Percentiles rank a stretch among this genome's conserved stretches.
Evolutionary conservation across 2,888 invertebrate species (phyloP).

Genomic region (Zelleria hepariella): DNA sequence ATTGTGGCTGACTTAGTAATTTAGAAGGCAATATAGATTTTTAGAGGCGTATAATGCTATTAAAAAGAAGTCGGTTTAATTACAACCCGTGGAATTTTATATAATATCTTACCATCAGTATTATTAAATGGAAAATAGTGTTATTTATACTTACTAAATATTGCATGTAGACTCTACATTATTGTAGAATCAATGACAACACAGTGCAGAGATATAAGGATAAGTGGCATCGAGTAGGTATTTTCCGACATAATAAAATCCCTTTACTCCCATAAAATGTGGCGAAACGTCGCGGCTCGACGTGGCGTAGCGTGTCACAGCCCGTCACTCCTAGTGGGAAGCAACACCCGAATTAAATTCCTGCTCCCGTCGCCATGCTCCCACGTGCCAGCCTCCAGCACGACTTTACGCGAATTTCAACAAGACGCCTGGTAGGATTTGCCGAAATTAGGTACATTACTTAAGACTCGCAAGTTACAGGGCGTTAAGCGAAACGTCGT

Average conservation of each 20-base stretch:
- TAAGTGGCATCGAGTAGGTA: background rate
- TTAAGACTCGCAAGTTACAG: constrained; percentile 9
- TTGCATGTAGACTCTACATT: background rate
- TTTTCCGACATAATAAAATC: constrained; percentile 32
- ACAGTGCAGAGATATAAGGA: background rate
- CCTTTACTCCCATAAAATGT: constrained; percentile 38
- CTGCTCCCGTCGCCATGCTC: constrained; percentile 36
- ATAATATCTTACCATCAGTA: no score
- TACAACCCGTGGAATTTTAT: no score
- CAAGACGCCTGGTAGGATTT: constrained; percentile 30
- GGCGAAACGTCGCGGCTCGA: constrained; percentile 40
- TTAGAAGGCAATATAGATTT: no score
- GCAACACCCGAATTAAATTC: constrained; percentile 65
- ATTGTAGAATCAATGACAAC: background rate
- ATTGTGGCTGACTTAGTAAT: no score
- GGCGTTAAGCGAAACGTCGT: constrained; percentile 24
- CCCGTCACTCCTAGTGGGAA: constrained; percentile 45
- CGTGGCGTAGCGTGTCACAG: constrained; percentile 44
- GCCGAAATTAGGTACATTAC: constrained; percentile 36
- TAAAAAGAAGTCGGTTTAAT: no score
- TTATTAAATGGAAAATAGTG: no score
- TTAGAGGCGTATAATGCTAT: no score
- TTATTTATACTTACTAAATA: no score
- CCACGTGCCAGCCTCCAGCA: constrained; percentile 24
- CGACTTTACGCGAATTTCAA: constrained; percentile 34